Evolutionary conservation across 2,888 invertebrate genomes (phyloP), one percentile per base, ranked within the genome.

Genomic region (Formica aserva): DNA sequence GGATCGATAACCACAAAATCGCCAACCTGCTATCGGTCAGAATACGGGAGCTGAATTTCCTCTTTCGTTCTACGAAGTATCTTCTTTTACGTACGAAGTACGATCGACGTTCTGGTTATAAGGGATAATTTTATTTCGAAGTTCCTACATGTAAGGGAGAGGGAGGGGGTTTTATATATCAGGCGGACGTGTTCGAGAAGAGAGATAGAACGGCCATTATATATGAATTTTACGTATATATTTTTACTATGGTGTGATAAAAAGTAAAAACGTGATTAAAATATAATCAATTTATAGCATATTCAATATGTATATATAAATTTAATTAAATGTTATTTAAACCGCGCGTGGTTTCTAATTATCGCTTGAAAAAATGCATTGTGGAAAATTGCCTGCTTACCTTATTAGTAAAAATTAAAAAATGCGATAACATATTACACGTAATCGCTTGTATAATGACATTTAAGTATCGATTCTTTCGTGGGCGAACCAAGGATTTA

Each of bases 1-100:
- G 32, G 55, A 83, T 83, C 83, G 80, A 84, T 81, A 84, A 81
- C 81, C 84, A 41, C 84, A 55, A 84, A 84, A 84, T 81, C 66
- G 67, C 72, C 57, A 66, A 32, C 22, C 35, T 57, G 60, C 45
- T 13, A 80, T 45, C 57, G 29, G 32, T 41, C 69, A 22, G 55
- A 35, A 78, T 71, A 26, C 18, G 63, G 60, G 65, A 83, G 55
- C 65, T 26, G 69, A 63, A 29, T 32, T 71, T 38, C 35, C 26
- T 57, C 57, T 15, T 52, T 62, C 41, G 35, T 52, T n/a, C 11
- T 38, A 32, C 41, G 35, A 52, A 57, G 72, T 67, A 32, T 52
- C 45, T 29, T 78, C 41, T 55, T 41, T 26, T 62, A 11, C 52
- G 75, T 48, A 18, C 15, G 0, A 26, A 38, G 38, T 71, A 78